Conservation (phyloP, 2,113 vertebrate genomes). For the Heterotis niloticus region DNA sequence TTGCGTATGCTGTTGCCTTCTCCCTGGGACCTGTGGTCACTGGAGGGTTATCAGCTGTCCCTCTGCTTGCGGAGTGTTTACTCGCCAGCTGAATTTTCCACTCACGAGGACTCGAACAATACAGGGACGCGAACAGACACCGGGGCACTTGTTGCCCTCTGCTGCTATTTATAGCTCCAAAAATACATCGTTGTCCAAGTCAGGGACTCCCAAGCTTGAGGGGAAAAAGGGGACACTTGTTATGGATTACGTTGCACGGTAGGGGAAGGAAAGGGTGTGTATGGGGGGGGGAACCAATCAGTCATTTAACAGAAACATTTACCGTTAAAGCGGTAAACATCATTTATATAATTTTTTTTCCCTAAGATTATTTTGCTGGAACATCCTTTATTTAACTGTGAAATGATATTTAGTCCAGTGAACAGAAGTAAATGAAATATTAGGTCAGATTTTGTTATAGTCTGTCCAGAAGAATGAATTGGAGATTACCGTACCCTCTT, state of each 20-base stretch:
- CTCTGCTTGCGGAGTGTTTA: neutral
- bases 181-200: conserved; percentile 18
- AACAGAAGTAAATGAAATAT: too few relatives aligned
- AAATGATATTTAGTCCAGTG: too few relatives aligned
- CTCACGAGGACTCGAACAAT: conserved; percentile 16
- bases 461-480: too few relatives aligned
- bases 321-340: neutral
- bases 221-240: conserved; percentile 1
- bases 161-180: conserved; percentile 20
- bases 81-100: conserved; percentile 18
- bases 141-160: neutral
- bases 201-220: neutral
- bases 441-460: too few relatives aligned
- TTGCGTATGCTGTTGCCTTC: neutral
- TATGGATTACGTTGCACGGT: neutral
- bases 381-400: too few relatives aligned
- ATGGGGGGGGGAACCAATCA: neutral
- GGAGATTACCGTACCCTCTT: too few relatives aligned
- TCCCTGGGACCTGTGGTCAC: conserved; percentile 1
- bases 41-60: neutral
- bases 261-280: conserved; percentile 14
- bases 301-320: conserved; percentile 1
- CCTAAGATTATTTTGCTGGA: too few relatives aligned
- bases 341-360: neutral
- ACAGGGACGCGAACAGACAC: neutral